Evolutionary conservation across 2,113 vertebrate genomes (phyloP).

Genomic region (Meleagris gallopavo): DNA sequence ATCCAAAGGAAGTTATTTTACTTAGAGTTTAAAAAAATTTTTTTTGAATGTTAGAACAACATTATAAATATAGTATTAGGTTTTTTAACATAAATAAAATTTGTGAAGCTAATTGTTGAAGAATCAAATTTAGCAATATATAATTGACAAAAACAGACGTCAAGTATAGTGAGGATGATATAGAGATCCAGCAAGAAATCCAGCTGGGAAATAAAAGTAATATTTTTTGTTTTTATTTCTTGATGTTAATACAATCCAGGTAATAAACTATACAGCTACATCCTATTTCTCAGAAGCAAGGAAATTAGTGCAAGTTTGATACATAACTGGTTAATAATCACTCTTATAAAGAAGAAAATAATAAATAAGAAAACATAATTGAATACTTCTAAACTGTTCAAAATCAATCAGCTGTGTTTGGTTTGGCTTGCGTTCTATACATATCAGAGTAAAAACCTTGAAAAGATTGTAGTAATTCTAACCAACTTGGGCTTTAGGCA

Average conservation of each 20-base stretch:
- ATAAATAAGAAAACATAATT: background rate
- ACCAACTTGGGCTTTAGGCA: background rate
- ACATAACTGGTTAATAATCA: background rate
- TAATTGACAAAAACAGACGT: background rate
- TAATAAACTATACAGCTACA: background rate
- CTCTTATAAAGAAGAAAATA: background rate
- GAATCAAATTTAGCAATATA: background rate
- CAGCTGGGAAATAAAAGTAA: background rate
- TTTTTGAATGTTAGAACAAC: background rate
- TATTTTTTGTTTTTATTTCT: background rate
- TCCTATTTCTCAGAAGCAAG: background rate
- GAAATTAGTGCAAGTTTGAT: background rate
- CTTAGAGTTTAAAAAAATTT: background rate
- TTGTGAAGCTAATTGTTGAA: background rate
- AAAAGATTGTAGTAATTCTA: background rate
- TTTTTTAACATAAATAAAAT: background rate
- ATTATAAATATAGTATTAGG: background rate
- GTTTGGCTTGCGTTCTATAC: background rate
- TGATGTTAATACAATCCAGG: background rate
- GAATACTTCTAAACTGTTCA: background rate
- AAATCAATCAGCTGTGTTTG: background rate
- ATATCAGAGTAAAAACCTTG: accelerated
- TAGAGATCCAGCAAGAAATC: background rate
- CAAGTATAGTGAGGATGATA: background rate
- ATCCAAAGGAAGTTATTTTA: background rate